phyloP scores from a whole-genome alignment of 2,888 invertebrate species.

The Serripes groenlandicus region DNA sequence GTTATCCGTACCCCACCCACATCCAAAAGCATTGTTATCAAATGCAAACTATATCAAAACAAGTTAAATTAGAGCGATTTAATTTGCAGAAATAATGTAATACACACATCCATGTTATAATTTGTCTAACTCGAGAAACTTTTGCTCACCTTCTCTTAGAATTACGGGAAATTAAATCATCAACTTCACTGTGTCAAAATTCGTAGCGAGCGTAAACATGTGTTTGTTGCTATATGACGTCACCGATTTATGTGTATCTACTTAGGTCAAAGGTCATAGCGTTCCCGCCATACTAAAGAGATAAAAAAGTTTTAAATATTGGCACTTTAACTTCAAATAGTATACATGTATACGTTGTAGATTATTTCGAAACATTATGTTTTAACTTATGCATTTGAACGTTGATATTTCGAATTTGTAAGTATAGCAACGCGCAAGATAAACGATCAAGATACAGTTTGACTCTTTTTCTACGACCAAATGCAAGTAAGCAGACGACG shows the following conservation, averaged over 20 bases:
- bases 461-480: too few species aligned
- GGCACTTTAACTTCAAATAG: not conserved
- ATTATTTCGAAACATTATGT: too few species aligned
- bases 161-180: constrained; percentile 7
- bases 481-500: too few species aligned
- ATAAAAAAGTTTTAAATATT: not conserved
- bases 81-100: not conserved
- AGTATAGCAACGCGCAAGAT: not conserved
- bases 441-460: too few species aligned
- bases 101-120: not conserved
- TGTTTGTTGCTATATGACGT: constrained; percentile 75
- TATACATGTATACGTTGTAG: not conserved
- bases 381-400: not conserved
- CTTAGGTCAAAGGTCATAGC: not conserved
- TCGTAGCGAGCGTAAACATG: constrained; percentile 65
- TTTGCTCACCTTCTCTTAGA: not conserved
- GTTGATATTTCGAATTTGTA: not conserved
- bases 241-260: constrained; percentile 53
- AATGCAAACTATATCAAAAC: too few species aligned
- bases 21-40: not conserved
- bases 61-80: not conserved
- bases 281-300: not conserved
- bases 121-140: not conserved
- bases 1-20: constrained; percentile 19
- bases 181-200: not conserved